Conservation (phyloP, 2,888 invertebrate genomes). For the Gryllus longicercus region DNA sequence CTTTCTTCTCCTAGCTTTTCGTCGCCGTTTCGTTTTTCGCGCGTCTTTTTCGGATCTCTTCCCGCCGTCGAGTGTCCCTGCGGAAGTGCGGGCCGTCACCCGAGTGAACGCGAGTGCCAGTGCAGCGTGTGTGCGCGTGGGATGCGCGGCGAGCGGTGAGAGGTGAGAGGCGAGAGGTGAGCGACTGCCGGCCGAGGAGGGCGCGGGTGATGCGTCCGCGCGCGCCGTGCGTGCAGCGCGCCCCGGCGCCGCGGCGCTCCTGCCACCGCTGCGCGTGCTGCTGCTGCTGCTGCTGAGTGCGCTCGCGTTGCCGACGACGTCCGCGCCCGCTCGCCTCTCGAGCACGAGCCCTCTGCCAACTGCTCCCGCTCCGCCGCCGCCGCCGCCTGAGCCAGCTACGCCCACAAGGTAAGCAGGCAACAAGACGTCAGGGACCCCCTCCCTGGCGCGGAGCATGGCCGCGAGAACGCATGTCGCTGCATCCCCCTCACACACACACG, state of each 20-base stretch:
- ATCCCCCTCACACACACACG: too few relatives aligned
- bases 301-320: conserved; percentile 36
- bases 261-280: conserved; percentile 22
- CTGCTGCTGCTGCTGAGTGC: conserved; percentile 34
- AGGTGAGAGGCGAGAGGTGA: conserved; percentile 38
- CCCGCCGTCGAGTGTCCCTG: too few relatives aligned
- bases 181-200: conserved; percentile 37
- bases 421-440: too few relatives aligned
- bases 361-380: too few relatives aligned
- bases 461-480: too few relatives aligned
- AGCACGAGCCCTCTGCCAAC: background rate
- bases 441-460: too few relatives aligned
- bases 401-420: too few relatives aligned
- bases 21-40: too few relatives aligned
- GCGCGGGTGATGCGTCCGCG: conserved; percentile 36
- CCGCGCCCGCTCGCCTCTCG: conserved; percentile 30
- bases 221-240: conserved; percentile 22
- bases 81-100: background rate
- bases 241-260: conserved; percentile 29
- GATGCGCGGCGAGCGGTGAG: conserved; percentile 37
- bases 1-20: too few relatives aligned
- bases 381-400: too few relatives aligned
- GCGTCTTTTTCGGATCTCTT: too few relatives aligned
- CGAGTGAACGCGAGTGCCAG: background rate
- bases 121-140: background rate